Percentiles rank a stretch among this genome's conserved stretches.
These are phyloP conservation scores for Microchirus variegatus DNA, from an alignment of 2,797 vertebrate genomes.

Conservation along the genomic window DNA sequence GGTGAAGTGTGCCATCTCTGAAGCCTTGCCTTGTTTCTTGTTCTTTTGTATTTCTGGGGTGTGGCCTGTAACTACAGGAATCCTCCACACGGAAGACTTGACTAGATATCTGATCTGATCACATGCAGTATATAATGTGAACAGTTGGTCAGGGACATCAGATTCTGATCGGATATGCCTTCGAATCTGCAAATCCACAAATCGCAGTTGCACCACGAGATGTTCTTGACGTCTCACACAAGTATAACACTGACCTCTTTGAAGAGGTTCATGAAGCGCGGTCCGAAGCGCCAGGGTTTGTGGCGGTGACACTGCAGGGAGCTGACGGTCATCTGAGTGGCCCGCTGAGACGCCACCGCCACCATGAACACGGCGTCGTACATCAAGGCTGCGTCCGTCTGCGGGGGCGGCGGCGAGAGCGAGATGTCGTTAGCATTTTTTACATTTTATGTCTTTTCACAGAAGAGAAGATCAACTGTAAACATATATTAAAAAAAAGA, in stretches of 20 bases:
- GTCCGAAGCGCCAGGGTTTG: conserved; percentile 96
- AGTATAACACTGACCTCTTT: conserved; percentile 91
- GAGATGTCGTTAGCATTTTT: not conserved
- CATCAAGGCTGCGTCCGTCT: conserved; percentile 96
- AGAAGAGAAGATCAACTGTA: not conserved
- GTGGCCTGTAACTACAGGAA: too few species aligned
- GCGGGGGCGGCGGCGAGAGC: conserved; percentile 24
- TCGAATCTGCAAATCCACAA: too few species aligned
- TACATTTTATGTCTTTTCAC: not conserved
- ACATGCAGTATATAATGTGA: too few species aligned
- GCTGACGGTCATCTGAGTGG: conserved; percentile 94
- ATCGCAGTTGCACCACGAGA: too few species aligned
- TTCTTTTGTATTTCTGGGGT: too few species aligned
- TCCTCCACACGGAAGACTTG: too few species aligned
- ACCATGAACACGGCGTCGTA: conserved; percentile 96
- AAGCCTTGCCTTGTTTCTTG: too few species aligned
- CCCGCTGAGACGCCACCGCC: conserved; percentile 90
- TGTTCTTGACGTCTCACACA: too few species aligned
- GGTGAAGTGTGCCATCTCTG: too few species aligned
- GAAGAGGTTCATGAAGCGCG: conserved; percentile 94
- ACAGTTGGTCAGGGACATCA: too few species aligned
- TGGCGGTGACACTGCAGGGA: conserved; percentile 97
- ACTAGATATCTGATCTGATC: too few species aligned
- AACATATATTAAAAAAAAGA: not conserved
- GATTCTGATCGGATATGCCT: too few species aligned